phyloP scores from a whole-genome alignment of 2,888 invertebrate genomes.

The Ernsta delagoae region DNA sequence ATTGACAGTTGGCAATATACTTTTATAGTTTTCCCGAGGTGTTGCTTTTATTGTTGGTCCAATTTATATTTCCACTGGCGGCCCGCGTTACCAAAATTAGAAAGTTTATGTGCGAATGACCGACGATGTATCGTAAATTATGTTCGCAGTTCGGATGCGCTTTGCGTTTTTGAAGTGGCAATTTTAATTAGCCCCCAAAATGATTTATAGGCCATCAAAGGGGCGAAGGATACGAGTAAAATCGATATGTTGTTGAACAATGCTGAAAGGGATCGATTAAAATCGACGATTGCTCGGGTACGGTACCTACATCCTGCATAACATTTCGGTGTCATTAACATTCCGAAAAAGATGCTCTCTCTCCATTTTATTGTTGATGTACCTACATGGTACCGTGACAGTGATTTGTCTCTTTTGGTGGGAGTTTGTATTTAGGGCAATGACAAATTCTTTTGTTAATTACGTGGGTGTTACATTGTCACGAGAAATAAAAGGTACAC shows the following conservation, averaged over 20 bases:
- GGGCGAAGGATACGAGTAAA: conserved; percentile 52
- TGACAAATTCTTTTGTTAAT: conserved; percentile 38
- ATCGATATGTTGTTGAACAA: conserved; percentile 54
- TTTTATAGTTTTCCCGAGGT: conserved; percentile 76
- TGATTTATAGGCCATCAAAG: conserved; percentile 77
- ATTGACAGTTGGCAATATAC: conserved; percentile 71
- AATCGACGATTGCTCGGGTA: conserved; percentile 36
- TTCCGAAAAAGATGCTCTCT: conserved; percentile 34
- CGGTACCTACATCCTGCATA: conserved; percentile 23
- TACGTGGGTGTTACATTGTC: conserved; percentile 36
- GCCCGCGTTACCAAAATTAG: conserved; percentile 72
- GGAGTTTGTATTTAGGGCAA: conserved; percentile 38
- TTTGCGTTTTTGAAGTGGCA: conserved; percentile 62
- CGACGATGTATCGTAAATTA: conserved; percentile 78
- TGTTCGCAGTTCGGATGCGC: conserved; percentile 62
- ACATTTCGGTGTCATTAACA: conserved; percentile 35
- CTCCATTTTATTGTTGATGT: conserved; percentile 35
- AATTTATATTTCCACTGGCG: conserved; percentile 69
- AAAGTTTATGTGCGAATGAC: conserved; percentile 77
- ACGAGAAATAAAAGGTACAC: conserved; percentile 33
- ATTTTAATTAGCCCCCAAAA: conserved; percentile 74
- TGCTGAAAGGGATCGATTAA: conserved; percentile 43
- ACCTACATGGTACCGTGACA: conserved; percentile 30
- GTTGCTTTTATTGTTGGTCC: conserved; percentile 75
- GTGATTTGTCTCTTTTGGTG: conserved; percentile 37